Base-by-base conservation (phyloP, 2,797 vertebrate genomes). In the Toxotes lorentzi region DNA sequence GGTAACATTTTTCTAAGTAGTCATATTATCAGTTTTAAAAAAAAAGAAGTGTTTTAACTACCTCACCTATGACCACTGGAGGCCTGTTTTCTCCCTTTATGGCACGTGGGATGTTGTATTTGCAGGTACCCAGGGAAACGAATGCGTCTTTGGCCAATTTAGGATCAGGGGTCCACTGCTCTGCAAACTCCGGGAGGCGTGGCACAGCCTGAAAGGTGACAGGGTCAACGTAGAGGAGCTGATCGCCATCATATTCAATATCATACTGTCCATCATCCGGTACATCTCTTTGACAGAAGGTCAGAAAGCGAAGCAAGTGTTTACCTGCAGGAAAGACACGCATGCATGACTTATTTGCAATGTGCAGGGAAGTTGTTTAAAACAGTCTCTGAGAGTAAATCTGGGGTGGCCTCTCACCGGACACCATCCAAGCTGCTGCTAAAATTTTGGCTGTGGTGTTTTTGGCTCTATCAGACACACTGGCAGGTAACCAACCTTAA, bases 251-350 rank as follows among this genome's bases (percentile, higher is more conserved):
- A 38, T 58, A 79, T 34, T 89, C 78, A 27, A 77, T 62, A 2
- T 84, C 76, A 21, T 63, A 68, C 34, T 84, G 81, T 0, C 70
- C 59, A 0, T 80, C 73, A 0, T 11, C 61, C 0, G 1, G 0
- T 35, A 27, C 50, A 5, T 59, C 23, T 5, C 16, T 59, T 4
- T 73, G 65, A 24, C 86, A 88, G 71, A 81, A 83, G 8, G 68
- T 88, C 62, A 85, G 2, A n/a, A 84, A 59, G 21, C 72, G 40
- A 7, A 89, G 70, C 5, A 58, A n/a, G 63, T 79, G 78, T 78
- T 85, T 76, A 2, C 57, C 82, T 84, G 73, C 57, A 57, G n/a
- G 53, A 2, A 17, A 45, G 2, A 16, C 21, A 47, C 14, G 8
- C 19, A 32, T 14, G 30, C 3, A 19, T 6, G 30, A 69, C 19